Percentiles rank a stretch among this genome's conserved stretches.
These are phyloP conservation scores for Pleuronectes platessa DNA, from an alignment of 2,113 vertebrate genomes.

Conservation along the genomic window DNA sequence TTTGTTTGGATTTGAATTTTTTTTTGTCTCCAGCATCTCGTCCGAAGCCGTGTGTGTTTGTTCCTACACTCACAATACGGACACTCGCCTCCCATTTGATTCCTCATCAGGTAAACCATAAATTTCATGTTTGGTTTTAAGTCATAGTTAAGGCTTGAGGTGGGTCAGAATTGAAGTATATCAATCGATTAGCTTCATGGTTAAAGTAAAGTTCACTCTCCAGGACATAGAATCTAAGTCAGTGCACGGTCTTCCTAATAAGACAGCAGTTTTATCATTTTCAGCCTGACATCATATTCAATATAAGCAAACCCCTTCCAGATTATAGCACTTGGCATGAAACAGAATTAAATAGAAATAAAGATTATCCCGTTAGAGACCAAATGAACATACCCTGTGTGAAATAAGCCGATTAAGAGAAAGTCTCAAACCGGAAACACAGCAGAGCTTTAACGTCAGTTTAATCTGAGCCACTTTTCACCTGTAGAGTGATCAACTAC, in stretches of 20 bases:
- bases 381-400: neutral
- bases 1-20: neutral
- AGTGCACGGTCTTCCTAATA: no score
- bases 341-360: constrained; percentile 9
- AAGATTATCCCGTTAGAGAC: neutral
- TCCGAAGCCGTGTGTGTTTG: no score
- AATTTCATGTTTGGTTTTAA: no score
- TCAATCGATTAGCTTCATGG: no score
- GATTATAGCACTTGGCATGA: neutral
- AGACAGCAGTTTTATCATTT: neutral
- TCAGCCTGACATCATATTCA: neutral
- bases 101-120: no score
- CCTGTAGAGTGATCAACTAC: neutral
- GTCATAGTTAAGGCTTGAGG: no score
- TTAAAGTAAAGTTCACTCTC: no score
- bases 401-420: constrained; percentile 27
- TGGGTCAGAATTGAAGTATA: no score
- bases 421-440: constrained; percentile 5
- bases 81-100: no score
- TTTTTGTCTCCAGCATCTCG: neutral
- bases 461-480: neutral
- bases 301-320: neutral
- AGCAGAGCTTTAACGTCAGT: neutral
- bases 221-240: no score
- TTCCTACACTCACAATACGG: neutral